Evolutionary conservation across 2,888 invertebrate genomes (phyloP).

Genomic region (Folsomia candida): DNA sequence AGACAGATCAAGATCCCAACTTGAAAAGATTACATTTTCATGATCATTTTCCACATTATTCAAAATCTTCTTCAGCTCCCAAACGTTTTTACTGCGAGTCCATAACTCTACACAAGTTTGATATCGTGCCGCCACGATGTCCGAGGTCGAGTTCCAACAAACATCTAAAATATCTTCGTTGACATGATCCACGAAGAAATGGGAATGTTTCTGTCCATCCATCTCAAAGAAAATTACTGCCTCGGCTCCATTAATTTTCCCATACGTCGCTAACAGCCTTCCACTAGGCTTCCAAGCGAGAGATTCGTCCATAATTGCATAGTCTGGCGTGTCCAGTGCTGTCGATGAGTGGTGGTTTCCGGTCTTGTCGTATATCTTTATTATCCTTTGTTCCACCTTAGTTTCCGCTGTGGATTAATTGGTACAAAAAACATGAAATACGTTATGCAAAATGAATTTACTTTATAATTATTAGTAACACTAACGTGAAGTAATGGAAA

Average conservation of each 20-base stretch:
- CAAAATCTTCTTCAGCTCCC: constrained; percentile 46
- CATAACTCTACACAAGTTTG: constrained; percentile 41
- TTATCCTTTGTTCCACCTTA: too few species aligned
- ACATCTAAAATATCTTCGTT: constrained; percentile 25
- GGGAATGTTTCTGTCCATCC: constrained; percentile 45
- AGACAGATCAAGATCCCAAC: constrained; percentile 37
- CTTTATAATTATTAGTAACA: too few species aligned
- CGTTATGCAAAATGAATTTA: too few species aligned
- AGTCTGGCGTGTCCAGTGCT: too few species aligned
- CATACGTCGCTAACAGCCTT: constrained; percentile 36
- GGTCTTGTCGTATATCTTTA: too few species aligned
- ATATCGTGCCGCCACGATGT: constrained; percentile 42
- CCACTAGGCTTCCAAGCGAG: constrained; percentile 48
- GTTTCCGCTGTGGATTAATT: too few species aligned
- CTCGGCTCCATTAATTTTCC: constrained; percentile 25
- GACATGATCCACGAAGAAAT: constrained; percentile 26
- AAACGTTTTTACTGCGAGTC: constrained; percentile 46
- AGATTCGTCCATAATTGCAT: constrained; percentile 16
- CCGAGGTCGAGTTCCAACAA: constrained; percentile 43
- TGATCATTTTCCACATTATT: too few species aligned
- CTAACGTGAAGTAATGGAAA: too few species aligned
- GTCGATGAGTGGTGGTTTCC: too few species aligned
- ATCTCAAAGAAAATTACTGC: constrained; percentile 44
- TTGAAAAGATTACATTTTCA: not conserved
- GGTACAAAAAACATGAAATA: too few species aligned